Evolutionary conservation across 1,140 invertebrate species (phyloP).

Genomic region (Drosophila sturtevanti): DNA sequence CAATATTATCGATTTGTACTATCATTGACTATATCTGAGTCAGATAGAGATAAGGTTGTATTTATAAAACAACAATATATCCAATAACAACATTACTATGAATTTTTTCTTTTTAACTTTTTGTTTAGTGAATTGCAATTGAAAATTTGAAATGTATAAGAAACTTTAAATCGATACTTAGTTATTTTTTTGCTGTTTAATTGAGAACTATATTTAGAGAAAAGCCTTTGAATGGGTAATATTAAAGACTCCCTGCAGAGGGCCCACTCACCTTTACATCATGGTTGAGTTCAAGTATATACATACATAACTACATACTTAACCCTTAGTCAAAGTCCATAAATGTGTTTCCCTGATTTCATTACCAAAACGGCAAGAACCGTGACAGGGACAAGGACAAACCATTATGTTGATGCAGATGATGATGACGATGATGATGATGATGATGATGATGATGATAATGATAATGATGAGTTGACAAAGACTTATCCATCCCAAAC

Average conservation of each 20-base stretch:
- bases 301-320: background rate
- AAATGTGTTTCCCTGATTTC: conserved; percentile 16
- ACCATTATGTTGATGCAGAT: background rate
- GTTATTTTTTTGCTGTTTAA: background rate
- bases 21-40: too few species aligned
- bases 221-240: background rate
- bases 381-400: conserved; percentile 36
- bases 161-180: background rate
- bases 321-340: conserved; percentile 3
- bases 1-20: too few species aligned
- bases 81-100: too few species aligned
- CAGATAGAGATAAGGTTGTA: too few species aligned
- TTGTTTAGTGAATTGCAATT: too few species aligned
- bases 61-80: too few species aligned
- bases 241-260: background rate
- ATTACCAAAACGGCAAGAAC: conserved; percentile 14
- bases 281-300: background rate
- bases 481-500: conserved; percentile 36
- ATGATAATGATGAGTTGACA: conserved; percentile 10
- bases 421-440: background rate
- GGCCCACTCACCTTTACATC: background rate
- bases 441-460: background rate
- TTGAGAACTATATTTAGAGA: background rate
- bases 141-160: too few species aligned
- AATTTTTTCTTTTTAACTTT: too few species aligned